These are phyloP conservation scores for Lagenorhynchus albirostris DNA, from an alignment of 2,113 vertebrate species.

Conservation along the genomic window DNA sequence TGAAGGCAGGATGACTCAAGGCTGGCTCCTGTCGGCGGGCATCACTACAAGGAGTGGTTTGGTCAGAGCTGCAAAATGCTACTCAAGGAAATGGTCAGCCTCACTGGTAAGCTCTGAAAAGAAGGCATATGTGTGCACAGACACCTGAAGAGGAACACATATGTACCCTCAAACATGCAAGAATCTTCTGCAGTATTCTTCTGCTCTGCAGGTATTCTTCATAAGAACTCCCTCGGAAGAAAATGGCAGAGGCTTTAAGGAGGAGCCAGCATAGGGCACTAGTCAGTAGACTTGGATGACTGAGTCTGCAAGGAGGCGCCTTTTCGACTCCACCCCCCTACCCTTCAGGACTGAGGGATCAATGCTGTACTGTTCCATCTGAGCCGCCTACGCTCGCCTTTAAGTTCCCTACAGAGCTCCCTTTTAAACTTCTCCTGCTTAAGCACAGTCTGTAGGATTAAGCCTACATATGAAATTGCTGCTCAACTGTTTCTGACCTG, in stretches of 20 bases:
- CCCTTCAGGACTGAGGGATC: neutral
- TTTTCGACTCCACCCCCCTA: fast-evolving
- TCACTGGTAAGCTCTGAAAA: neutral
- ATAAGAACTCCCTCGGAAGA: neutral
- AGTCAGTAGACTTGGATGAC: too few relatives aligned
- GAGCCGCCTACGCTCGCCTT: neutral
- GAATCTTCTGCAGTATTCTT: neutral
- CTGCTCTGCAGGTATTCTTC: neutral
- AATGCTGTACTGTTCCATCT: neutral
- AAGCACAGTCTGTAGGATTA: neutral
- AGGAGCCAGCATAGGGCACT: neutral
- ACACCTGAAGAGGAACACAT: neutral
- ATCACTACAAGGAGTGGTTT: neutral
- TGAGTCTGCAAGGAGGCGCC: neutral
- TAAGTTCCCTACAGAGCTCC: neutral
- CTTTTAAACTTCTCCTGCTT: neutral
- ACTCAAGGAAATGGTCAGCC: neutral
- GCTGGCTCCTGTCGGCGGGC: neutral
- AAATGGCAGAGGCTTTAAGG: neutral
- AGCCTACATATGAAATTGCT: neutral
- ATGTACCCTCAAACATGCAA: neutral
- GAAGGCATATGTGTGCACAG: neutral
- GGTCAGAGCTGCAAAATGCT: neutral
- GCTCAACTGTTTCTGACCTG: neutral
- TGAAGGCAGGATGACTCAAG: neutral